Percentiles rank a stretch among this genome's conserved stretches.
Evolutionary conservation across 2,888 invertebrate species (phyloP).

Genomic region (Chrysomela aeneicollis): DNA sequence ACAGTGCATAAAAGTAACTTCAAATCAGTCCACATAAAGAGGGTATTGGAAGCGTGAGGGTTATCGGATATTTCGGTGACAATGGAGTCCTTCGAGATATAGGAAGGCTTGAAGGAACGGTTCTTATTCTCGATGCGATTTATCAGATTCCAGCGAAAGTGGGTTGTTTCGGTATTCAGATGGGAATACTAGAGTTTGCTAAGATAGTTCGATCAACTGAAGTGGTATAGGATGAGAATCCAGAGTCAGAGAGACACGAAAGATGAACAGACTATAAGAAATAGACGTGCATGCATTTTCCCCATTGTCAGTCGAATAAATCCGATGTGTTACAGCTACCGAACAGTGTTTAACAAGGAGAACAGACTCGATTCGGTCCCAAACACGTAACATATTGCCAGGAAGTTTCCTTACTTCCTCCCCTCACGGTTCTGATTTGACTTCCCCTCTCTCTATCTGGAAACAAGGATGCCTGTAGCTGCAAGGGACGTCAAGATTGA

Average conservation of each 20-base stretch:
- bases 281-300: too few relatives aligned
- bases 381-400: constrained; percentile 18
- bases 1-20: not conserved
- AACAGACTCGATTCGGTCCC: constrained; percentile 9
- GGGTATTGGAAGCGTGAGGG: not conserved
- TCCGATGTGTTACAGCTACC: constrained; percentile 4
- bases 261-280: too few relatives aligned
- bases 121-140: constrained; percentile 12
- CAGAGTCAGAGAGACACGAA: too few relatives aligned
- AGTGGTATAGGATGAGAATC: too few relatives aligned
- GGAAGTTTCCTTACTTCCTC: not conserved
- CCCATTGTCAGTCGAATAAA: not conserved
- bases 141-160: constrained; percentile 21
- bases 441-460: too few relatives aligned
- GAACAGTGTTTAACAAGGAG: constrained; percentile 7
- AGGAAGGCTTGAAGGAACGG: too few relatives aligned
- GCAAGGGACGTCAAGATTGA: too few relatives aligned
- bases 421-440: too few relatives aligned
- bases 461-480: too few relatives aligned
- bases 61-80: not conserved
- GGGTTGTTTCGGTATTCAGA: constrained; percentile 29
- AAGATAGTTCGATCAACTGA: not conserved
- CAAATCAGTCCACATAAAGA: not conserved
- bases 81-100: not conserved
- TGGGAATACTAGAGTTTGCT: constrained; percentile 22